These are phyloP conservation scores for Notolepis coatsorum DNA, from an alignment of 2,797 vertebrate genomes.

Conservation along the genomic window DNA sequence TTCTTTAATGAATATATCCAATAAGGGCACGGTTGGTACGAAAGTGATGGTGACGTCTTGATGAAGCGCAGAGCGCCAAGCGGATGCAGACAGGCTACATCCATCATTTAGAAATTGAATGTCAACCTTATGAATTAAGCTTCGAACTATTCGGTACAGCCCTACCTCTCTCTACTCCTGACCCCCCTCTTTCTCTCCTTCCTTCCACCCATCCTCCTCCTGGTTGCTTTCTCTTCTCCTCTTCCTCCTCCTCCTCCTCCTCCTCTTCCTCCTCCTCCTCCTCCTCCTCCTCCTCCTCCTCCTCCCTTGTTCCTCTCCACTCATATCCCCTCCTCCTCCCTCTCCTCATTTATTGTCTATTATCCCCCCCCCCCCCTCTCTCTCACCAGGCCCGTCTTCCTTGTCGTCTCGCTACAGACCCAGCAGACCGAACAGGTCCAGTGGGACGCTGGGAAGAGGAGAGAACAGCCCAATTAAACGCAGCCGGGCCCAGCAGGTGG, in stretches of 20 bases:
- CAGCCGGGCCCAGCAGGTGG: conserved; percentile 52
- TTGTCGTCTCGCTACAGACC: too few species aligned
- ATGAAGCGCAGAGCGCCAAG: too few species aligned
- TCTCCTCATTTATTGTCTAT: background rate
- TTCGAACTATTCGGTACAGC: too few species aligned
- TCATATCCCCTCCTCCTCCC: background rate
- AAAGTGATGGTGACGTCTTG: too few species aligned
- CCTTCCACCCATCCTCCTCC: background rate
- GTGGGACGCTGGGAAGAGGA: conserved; percentile 28
- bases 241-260: conserved; percentile 3
- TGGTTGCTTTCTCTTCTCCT: background rate
- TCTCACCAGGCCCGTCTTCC: too few species aligned
- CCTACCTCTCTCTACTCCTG: too few species aligned
- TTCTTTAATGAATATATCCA: too few species aligned
- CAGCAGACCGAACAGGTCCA: conserved; percentile 32
- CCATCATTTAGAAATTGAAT: too few species aligned
- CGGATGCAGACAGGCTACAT: too few species aligned
- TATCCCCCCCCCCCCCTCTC: conserved; percentile 30
- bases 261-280: conserved; percentile 15
- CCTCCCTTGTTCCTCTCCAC: conserved; percentile 26
- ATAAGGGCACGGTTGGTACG: too few species aligned
- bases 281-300: conserved; percentile 43
- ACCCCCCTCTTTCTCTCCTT: too few species aligned
- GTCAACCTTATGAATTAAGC: too few species aligned
- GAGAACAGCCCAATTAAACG: conserved; percentile 57